phyloP scores from a whole-genome alignment of 1,140 invertebrate genomes.

The Eumaeus atala region DNA sequence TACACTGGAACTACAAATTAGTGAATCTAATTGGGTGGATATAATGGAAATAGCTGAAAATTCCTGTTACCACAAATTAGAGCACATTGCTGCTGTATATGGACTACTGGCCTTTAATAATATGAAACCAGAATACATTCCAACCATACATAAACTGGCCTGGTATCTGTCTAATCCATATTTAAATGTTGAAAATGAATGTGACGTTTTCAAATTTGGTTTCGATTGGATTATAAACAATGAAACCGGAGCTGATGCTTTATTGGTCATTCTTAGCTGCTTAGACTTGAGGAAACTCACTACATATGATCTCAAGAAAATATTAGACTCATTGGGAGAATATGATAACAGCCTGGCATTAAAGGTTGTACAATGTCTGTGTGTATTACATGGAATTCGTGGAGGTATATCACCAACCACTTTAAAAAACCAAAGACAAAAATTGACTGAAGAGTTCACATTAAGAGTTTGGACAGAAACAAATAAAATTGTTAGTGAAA shows the following conservation, averaged over 20 bases:
- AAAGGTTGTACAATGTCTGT: conserved; percentile 51
- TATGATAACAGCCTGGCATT: conserved; percentile 43
- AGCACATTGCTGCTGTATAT: conserved; percentile 38
- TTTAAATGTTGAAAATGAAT: conserved; percentile 44
- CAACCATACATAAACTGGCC: conserved; percentile 40
- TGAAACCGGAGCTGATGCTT: conserved; percentile 43
- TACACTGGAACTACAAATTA: conserved; percentile 40
- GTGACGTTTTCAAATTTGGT: conserved; percentile 57
- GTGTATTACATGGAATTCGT: conserved; percentile 24
- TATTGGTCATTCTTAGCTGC: conserved; percentile 48
- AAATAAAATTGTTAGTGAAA: conserved; percentile 39
- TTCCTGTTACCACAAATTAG: conserved; percentile 40
- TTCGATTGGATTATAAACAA: conserved; percentile 43
- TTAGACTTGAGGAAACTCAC: conserved; percentile 46
- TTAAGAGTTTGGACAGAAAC: conserved; percentile 51
- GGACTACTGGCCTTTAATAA: conserved; percentile 46
- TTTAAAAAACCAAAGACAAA: conserved; percentile 25
- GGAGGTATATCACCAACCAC: conserved; percentile 23
- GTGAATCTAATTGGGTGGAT: conserved; percentile 44
- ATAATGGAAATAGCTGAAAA: conserved; percentile 47
- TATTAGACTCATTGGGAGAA: conserved; percentile 29
- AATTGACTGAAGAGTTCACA: conserved; percentile 43
- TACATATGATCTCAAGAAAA: conserved; percentile 34
- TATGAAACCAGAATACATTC: conserved; percentile 50
- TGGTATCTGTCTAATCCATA: conserved; percentile 64